phyloP scores from a whole-genome alignment of 2,888 invertebrate species.

The Pyrrhosoma nymphula region DNA sequence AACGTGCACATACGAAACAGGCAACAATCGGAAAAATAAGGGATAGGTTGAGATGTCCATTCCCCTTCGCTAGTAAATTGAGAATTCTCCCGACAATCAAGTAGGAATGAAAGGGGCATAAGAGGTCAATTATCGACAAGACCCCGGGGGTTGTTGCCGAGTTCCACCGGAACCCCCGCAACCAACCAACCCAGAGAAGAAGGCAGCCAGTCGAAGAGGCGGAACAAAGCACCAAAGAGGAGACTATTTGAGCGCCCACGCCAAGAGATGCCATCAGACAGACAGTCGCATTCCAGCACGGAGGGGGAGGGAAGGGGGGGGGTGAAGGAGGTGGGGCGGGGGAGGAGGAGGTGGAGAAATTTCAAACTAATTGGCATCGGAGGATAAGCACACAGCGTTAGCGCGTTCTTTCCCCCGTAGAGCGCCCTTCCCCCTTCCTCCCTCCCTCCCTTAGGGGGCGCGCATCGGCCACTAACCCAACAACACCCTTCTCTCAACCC shows the following conservation, averaged over 20 bases:
- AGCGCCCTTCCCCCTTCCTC: neutral
- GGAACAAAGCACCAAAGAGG: no score
- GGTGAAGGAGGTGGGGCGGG: neutral
- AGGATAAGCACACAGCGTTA: neutral
- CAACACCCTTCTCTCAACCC: neutral
- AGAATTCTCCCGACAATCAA: neutral
- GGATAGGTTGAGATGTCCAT: neutral
- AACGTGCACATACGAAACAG: neutral
- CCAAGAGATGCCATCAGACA: no score
- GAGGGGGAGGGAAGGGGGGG: no score
- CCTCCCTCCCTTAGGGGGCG: no score
- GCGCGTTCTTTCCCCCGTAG: neutral
- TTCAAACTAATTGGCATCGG: constrained; percentile 15
- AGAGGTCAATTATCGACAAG: neutral
- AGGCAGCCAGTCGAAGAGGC: no score
- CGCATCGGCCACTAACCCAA: neutral
- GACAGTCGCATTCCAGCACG: no score
- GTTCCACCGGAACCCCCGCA: neutral
- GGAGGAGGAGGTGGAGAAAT: neutral
- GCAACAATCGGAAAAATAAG: neutral
- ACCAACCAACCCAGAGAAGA: no score
- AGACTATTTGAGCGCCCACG: no score
- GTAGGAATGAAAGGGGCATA: neutral
- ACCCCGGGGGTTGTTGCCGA: neutral
- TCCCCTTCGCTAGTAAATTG: neutral